Evolutionary conservation across 64 coral and sea anemone genomes (phyloP).

Genomic region (Montipora capricornis): DNA sequence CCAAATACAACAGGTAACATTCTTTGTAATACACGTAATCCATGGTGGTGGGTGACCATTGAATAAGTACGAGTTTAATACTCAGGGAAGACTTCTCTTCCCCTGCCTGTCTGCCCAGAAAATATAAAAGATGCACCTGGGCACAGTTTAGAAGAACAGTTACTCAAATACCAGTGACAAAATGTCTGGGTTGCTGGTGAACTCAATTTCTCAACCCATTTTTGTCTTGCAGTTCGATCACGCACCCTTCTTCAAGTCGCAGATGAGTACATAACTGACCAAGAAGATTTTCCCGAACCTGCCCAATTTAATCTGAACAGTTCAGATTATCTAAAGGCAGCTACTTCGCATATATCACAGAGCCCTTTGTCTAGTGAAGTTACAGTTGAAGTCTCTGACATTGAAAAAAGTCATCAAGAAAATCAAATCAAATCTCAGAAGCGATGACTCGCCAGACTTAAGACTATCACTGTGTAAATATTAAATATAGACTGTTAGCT

Average conservation of each 20-base stretch:
- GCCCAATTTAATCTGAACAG: slow-evolving; percentile 34
- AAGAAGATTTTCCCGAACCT: slow-evolving; percentile 18
- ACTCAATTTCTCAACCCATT: too few species aligned
- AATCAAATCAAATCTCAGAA: slow-evolving; percentile 22
- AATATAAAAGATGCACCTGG: too few species aligned
- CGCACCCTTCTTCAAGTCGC: slow-evolving; percentile 73
- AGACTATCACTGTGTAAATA: background rate
- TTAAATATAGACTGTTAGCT: background rate
- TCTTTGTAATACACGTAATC: too few species aligned
- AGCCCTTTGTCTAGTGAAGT: background rate
- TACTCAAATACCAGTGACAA: too few species aligned
- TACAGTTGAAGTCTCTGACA: slow-evolving; percentile 18
- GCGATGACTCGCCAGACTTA: background rate
- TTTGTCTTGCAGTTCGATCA: slow-evolving; percentile 61
- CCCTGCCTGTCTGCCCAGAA: too few species aligned
- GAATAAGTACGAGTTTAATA: too few species aligned
- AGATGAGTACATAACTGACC: slow-evolving; percentile 54
- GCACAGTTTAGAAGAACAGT: too few species aligned
- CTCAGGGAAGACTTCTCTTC: too few species aligned
- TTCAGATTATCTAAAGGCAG: slow-evolving; percentile 48
- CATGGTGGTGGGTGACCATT: too few species aligned
- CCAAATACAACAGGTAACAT: too few species aligned
- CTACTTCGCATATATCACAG: background rate
- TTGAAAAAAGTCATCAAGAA: slow-evolving; percentile 12
- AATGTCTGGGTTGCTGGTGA: too few species aligned